These are phyloP conservation scores for Varroa destructor DNA, from an alignment of 1,140 invertebrate genomes.

Conservation along the genomic window DNA sequence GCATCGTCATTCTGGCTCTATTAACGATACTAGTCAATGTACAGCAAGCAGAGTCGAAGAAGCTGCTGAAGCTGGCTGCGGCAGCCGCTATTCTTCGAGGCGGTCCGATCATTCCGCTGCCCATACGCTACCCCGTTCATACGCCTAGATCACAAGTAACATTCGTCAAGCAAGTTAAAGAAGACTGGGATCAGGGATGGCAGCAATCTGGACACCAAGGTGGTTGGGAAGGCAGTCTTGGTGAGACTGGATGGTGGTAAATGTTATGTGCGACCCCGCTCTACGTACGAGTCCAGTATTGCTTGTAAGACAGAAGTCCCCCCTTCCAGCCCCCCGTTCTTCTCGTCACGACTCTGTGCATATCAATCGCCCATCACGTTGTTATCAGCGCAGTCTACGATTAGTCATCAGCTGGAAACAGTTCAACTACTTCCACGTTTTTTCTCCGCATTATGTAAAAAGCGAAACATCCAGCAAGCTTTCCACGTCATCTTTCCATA, in stretches of 20 bases:
- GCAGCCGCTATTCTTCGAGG: constrained; percentile 16
- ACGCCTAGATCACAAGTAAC: background rate
- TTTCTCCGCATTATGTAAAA: too few species aligned
- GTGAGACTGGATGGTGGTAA: constrained; percentile 18
- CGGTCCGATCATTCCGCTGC: constrained; percentile 19
- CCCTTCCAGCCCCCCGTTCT: too few species aligned
- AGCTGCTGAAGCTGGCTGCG: constrained; percentile 16
- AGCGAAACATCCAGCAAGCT: too few species aligned
- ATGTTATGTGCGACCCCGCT: background rate
- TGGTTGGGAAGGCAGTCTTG: background rate
- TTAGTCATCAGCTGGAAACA: too few species aligned
- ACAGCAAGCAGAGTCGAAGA: background rate
- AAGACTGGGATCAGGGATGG: background rate
- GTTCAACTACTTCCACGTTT: too few species aligned
- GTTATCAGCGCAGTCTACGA: too few species aligned
- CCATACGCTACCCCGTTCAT: constrained; percentile 10
- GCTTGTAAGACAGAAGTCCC: too few species aligned
- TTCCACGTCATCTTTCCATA: too few species aligned
- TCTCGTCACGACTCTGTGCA: too few species aligned
- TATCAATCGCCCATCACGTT: too few species aligned
- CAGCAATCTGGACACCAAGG: too few species aligned
- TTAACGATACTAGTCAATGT: background rate
- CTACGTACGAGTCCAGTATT: too few species aligned
- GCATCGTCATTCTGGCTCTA: background rate
- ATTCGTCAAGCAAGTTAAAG: constrained; percentile 16